A percentile compares a stretch with the other conserved stretches of the same genome.
phyloP scores from a whole-genome alignment of 2,888 invertebrate genomes.

The Acronicta leporina region DNA sequence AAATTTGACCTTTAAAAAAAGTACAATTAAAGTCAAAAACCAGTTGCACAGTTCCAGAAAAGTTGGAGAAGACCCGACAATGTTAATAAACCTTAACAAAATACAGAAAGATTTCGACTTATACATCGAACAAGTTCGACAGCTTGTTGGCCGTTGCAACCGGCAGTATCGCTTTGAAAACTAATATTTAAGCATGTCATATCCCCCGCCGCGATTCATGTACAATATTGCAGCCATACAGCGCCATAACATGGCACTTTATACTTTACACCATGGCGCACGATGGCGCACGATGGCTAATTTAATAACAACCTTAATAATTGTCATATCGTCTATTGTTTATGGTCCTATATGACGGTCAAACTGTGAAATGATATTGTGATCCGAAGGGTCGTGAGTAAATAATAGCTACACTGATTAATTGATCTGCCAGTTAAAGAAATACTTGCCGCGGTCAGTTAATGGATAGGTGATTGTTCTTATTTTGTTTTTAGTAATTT shows the following conservation, averaged over 20 bases:
- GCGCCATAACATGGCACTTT: conserved; percentile 55
- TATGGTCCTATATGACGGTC: neutral
- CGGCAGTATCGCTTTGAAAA: conserved; percentile 18
- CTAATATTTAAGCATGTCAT: conserved; percentile 37
- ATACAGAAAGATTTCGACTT: neutral
- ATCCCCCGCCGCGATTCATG: conserved; percentile 56
- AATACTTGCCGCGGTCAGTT: no score
- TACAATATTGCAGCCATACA: conserved; percentile 52
- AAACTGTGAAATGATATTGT: neutral
- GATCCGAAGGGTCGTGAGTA: no score
- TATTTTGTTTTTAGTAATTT: no score
- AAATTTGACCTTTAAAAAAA: no score
- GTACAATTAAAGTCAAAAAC: no score
- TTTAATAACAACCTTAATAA: conserved; percentile 57
- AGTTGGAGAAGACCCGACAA: no score
- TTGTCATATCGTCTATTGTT: conserved; percentile 35
- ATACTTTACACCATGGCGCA: conserved; percentile 53
- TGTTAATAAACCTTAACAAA: no score
- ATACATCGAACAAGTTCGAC: neutral
- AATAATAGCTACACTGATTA: no score
- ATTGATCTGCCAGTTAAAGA: no score
- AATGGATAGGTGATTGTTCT: no score
- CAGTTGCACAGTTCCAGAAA: no score
- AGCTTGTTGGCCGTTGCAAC: neutral
- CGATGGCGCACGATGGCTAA: conserved; percentile 48